Conservation (phyloP, 1,140 invertebrate genomes). For the Apis dorsata region DNA sequence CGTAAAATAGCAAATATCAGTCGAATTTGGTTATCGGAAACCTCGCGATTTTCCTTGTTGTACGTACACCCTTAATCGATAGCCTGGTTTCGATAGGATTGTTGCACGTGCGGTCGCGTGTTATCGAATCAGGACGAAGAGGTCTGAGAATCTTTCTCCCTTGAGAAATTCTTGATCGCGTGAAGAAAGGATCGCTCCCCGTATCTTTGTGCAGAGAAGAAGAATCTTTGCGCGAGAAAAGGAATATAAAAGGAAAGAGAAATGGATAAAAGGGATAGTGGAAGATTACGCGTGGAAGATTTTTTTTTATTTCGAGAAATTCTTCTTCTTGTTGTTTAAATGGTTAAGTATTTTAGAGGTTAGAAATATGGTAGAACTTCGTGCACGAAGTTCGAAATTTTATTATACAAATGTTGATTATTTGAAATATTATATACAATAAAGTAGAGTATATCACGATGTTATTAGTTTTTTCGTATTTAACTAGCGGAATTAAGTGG, state of each 20-base stretch:
- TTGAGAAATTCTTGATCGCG: background rate
- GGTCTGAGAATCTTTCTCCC: background rate
- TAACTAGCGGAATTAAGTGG: too few species aligned
- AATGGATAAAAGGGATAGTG: background rate
- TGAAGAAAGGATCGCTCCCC: background rate
- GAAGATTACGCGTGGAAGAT: background rate
- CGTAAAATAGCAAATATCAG: background rate
- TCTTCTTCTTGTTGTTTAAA: background rate
- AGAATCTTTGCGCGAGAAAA: background rate
- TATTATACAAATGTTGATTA: too few species aligned
- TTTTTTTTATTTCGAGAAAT: constrained; percentile 1
- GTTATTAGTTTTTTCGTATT: too few species aligned
- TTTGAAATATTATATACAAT: too few species aligned
- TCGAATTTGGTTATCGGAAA: constrained; percentile 5
- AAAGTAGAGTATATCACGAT: too few species aligned
- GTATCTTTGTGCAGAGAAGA: background rate
- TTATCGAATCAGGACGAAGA: background rate
- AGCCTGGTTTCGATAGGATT: constrained; percentile 33
- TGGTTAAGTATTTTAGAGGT: background rate
- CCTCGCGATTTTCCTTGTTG: background rate
- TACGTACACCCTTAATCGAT: constrained; percentile 33
- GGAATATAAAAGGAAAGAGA: background rate
- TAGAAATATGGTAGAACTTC: background rate
- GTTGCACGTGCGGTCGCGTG: constrained; percentile 15
- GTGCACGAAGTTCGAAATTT: too few species aligned